Evolutionary conservation across 1,140 invertebrate genomes (phyloP).

Genomic region (Linepithema humile): DNA sequence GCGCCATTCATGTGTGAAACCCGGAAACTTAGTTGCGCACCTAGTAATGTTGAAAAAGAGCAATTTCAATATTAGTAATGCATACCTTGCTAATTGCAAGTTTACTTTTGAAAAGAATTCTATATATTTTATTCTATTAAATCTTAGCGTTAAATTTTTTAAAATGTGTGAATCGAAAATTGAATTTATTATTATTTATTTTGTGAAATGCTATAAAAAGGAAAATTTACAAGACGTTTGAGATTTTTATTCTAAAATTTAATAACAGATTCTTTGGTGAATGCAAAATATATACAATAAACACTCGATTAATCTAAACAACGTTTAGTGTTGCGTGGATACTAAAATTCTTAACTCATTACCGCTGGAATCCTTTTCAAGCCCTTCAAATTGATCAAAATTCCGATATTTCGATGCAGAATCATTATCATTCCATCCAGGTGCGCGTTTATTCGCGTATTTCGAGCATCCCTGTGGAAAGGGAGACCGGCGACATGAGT

Average conservation of each 20-base stretch:
- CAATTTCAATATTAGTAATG: slow-evolving; percentile 7
- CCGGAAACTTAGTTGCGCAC: no score
- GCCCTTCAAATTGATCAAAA: background rate
- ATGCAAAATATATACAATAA: background rate
- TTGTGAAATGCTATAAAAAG: slow-evolving; percentile 4
- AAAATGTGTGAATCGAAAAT: background rate
- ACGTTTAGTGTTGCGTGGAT: background rate
- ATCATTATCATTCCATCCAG: slow-evolving; percentile 30
- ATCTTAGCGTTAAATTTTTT: background rate
- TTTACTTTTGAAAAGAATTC: slow-evolving; percentile 10
- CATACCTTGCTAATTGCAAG: slow-evolving; percentile 28
- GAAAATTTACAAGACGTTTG: background rate
- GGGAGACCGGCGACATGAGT: slow-evolving; percentile 64
- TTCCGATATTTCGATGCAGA: background rate
- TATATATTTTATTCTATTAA: background rate
- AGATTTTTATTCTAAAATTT: background rate
- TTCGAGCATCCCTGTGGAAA: background rate
- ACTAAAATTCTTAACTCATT: slow-evolving; percentile 11
- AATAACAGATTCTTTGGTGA: background rate
- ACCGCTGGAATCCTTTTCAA: background rate
- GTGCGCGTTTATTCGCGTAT: slow-evolving; percentile 37
- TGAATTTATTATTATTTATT: background rate
- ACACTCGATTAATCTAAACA: background rate
- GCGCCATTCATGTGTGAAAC: no score
- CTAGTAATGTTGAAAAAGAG: background rate